These are phyloP conservation scores for Cheiracanthium punctorium DNA, from an alignment of 2,888 invertebrate species.

Conservation along the genomic window DNA sequence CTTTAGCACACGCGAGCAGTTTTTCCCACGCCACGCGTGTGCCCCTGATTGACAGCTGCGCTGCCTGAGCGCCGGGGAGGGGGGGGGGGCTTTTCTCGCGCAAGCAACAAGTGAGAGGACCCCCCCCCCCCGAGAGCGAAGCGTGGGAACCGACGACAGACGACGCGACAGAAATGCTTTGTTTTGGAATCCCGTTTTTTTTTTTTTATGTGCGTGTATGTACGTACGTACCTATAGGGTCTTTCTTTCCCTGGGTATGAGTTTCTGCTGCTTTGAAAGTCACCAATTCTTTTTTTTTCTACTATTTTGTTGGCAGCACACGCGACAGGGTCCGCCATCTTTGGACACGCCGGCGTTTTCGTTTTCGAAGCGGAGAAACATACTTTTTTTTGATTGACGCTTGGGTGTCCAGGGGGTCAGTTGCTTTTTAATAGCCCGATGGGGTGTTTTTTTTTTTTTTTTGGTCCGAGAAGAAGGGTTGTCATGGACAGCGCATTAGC, in stretches of 20 bases:
- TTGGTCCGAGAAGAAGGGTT: too few relatives aligned
- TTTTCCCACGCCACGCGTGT: slow-evolving; percentile 67
- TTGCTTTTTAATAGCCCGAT: too few relatives aligned
- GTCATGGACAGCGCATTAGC: too few relatives aligned
- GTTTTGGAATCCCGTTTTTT: slow-evolving; percentile 47
- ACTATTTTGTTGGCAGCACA: background rate
- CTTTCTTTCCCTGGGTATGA: background rate
- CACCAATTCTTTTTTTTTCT: background rate
- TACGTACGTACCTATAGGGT: too few relatives aligned
- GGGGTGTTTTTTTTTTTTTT: too few relatives aligned
- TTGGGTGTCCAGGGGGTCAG: too few relatives aligned
- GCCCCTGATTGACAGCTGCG: slow-evolving; percentile 69
- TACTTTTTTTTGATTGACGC: too few relatives aligned
- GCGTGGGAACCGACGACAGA: slow-evolving; percentile 67
- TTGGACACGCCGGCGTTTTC: slow-evolving; percentile 37
- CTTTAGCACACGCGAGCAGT: slow-evolving; percentile 27
- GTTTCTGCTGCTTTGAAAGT: background rate
- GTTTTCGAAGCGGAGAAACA: too few relatives aligned
- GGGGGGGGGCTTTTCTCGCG: background rate
- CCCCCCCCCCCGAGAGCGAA: slow-evolving; percentile 25
- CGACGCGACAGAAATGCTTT: slow-evolving; percentile 58
- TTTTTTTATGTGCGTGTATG: too few relatives aligned
- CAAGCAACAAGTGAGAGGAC: slow-evolving; percentile 60
- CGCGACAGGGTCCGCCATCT: slow-evolving; percentile 17
- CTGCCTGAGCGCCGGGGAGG: background rate